Conservation (phyloP, 2,888 invertebrate genomes). For the Eupeodes latifasciatus region DNA sequence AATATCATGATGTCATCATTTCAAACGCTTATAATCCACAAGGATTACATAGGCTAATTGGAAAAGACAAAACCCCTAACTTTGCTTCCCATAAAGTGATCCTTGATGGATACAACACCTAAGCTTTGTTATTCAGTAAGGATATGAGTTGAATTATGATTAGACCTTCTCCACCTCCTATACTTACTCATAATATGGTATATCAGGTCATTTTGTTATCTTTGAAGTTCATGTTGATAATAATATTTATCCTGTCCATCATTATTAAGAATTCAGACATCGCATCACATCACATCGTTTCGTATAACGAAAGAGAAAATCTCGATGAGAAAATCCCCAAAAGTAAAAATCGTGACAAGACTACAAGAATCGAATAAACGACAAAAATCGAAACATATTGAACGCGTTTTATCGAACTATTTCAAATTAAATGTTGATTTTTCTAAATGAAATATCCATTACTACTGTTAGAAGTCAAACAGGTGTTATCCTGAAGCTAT, state of each 20-base stretch:
- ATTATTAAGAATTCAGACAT: constrained; percentile 68
- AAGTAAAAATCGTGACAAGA: constrained; percentile 71
- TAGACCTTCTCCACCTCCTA: constrained; percentile 24
- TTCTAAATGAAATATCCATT: constrained; percentile 76
- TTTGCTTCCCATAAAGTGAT: constrained; percentile 25
- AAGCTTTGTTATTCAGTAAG: constrained; percentile 33
- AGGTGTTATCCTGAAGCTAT: constrained; percentile 43
- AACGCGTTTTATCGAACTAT: constrained; percentile 69
- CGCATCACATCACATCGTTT: constrained; percentile 38
- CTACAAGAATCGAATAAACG: constrained; percentile 42
- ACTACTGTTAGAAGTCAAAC: constrained; percentile 39
- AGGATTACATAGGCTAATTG: constrained; percentile 68
- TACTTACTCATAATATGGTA: background rate
- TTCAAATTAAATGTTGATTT: constrained; percentile 76
- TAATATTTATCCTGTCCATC: constrained; percentile 75
- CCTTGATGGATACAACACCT: constrained; percentile 33
- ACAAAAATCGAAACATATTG: constrained; percentile 69
- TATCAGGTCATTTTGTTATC: constrained; percentile 65
- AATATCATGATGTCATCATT: background rate
- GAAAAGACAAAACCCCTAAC: constrained; percentile 44
- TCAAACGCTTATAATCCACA: constrained; percentile 52
- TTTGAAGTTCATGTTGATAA: constrained; percentile 72
- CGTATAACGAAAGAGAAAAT: constrained; percentile 25
- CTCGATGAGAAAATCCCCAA: constrained; percentile 59
- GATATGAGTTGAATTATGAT: constrained; percentile 72